Evolutionary conservation across 2,113 vertebrate species (phyloP).

Genomic region (Mandrillus leucophaeus): DNA sequence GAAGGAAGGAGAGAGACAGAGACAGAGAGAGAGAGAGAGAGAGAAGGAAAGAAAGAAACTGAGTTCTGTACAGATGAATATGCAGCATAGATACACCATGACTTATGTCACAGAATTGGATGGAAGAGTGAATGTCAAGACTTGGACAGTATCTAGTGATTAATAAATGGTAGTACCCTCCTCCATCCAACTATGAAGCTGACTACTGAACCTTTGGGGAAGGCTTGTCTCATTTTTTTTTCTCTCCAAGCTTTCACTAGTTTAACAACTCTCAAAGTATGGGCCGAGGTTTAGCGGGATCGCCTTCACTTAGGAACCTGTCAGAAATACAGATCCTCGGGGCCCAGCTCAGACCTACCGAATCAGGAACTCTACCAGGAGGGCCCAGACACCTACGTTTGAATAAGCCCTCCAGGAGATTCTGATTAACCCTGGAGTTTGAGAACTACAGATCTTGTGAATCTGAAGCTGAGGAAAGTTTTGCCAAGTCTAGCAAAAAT

Average conservation of each 20-base stretch:
- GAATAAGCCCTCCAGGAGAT: background rate
- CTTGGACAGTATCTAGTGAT: background rate
- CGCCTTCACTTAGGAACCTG: background rate
- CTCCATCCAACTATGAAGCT: background rate
- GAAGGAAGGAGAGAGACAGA: no score
- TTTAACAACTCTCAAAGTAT: background rate
- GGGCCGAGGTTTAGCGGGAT: no score
- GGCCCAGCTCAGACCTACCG: background rate
- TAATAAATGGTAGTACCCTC: background rate
- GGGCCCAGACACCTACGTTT: background rate
- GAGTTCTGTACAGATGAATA: background rate
- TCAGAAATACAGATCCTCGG: background rate
- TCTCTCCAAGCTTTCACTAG: background rate
- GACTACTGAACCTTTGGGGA: background rate
- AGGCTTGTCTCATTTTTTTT: background rate
- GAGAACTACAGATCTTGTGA: background rate
- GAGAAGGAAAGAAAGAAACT: no score
- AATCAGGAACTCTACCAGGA: background rate
- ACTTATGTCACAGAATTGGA: background rate
- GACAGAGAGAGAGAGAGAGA: no score
- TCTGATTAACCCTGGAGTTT: background rate
- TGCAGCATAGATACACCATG: background rate
- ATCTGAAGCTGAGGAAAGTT: background rate
- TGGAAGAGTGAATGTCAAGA: background rate
- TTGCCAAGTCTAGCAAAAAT: background rate